Evolutionary conservation across 1,140 invertebrate genomes (phyloP).

Genomic region (Nephila pilipes): DNA sequence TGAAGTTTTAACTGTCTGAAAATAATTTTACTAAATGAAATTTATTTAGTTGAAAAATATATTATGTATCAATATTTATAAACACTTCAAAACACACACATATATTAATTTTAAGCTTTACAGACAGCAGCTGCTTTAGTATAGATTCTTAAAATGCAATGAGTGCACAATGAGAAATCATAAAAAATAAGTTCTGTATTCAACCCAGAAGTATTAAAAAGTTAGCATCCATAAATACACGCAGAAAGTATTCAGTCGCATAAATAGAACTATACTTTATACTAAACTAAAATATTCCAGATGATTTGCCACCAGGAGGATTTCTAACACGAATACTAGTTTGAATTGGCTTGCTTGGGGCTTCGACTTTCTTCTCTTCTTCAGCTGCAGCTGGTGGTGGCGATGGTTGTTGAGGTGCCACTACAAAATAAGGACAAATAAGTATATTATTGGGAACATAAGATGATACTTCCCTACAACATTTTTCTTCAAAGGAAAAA

Average conservation of each 20-base stretch:
- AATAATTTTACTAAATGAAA: no score
- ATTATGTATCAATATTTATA: no score
- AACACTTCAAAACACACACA: no score
- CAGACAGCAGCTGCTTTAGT: neutral
- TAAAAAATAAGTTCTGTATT: neutral
- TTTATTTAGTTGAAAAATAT: no score
- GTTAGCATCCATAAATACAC: constrained; percentile 11
- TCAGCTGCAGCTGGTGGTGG: neutral
- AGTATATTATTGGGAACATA: no score
- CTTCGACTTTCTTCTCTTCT: constrained; percentile 22
- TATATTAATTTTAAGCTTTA: no score
- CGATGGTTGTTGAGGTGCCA: no score
- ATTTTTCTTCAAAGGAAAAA: no score
- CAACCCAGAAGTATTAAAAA: neutral
- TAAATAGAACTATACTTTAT: neutral
- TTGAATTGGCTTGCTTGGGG: constrained; percentile 38
- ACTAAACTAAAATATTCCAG: constrained; percentile 66
- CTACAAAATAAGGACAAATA: no score
- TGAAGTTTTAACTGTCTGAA: no score
- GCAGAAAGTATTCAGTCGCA: neutral
- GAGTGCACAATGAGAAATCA: neutral
- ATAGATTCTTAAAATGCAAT: neutral
- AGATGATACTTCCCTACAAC: no score
- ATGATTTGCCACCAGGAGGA: constrained; percentile 74
- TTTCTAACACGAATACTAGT: constrained; percentile 64